Conservation (phyloP, 2,113 vertebrate species). For the Calidris pygmaea region DNA sequence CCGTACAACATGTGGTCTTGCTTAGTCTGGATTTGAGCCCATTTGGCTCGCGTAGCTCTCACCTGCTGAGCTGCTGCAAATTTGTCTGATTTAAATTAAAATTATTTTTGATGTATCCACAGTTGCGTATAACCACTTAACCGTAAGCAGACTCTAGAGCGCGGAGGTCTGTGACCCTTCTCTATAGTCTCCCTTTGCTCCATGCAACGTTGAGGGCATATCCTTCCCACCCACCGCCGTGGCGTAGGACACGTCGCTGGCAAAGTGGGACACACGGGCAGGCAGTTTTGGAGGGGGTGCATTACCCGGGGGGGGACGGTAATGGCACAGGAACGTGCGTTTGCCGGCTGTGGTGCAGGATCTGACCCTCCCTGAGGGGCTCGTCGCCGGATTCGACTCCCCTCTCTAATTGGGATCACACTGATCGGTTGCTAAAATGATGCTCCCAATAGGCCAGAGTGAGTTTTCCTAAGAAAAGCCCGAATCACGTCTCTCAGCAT, state of each 20-base stretch:
- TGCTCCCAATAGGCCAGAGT: neutral
- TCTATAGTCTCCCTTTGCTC: neutral
- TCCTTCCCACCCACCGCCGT: fast-evolving
- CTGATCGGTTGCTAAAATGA: neutral
- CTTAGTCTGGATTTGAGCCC: neutral
- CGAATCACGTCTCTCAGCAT: constrained; percentile 18
- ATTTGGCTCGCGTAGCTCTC: neutral
- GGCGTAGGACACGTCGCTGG: fast-evolving
- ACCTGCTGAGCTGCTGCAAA: neutral
- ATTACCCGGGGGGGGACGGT: neutral
- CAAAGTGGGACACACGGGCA: fast-evolving
- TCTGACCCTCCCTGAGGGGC: neutral
- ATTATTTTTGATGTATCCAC: neutral
- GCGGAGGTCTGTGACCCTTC: neutral
- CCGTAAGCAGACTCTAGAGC: fast-evolving
- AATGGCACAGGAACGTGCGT: neutral
- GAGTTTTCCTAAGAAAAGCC: neutral
- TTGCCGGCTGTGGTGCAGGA: neutral
- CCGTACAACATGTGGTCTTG: neutral
- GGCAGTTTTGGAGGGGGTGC: neutral
- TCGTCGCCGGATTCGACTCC: neutral
- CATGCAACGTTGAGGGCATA: fast-evolving
- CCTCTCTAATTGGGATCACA: constrained; percentile 24
- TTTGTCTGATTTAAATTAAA: constrained; percentile 7
- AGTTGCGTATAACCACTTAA: neutral